Percentiles rank a stretch among this genome's conserved stretches.
These are phyloP conservation scores for Chymomyza caudatula DNA, from an alignment of 2,888 invertebrate genomes.

Conservation along the genomic window DNA sequence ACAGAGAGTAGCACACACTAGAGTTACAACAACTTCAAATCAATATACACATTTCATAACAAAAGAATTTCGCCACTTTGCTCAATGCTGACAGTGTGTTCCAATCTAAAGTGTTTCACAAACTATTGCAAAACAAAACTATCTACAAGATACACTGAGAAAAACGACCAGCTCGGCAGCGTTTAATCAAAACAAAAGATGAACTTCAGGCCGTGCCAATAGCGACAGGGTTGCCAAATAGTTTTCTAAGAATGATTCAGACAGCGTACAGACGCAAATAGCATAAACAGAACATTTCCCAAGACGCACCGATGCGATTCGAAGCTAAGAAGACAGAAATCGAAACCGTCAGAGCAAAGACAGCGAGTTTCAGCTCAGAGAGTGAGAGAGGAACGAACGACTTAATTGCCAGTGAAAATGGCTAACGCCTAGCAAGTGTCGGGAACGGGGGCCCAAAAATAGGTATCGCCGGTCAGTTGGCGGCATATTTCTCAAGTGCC, in stretches of 20 bases:
- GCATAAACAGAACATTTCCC: neutral
- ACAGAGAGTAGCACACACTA: no score
- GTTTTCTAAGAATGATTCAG: slow-evolving; percentile 64
- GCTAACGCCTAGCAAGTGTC: slow-evolving; percentile 28
- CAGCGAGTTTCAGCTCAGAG: neutral
- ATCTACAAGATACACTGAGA: slow-evolving; percentile 26
- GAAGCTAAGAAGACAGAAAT: neutral
- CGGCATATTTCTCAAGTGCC: slow-evolving; percentile 56
- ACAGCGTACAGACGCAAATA: slow-evolving; percentile 34
- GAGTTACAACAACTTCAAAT: neutral
- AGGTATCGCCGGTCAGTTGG: slow-evolving; percentile 31
- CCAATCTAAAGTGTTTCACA: neutral
- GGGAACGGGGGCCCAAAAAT: slow-evolving; percentile 36
- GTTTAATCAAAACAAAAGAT: slow-evolving; percentile 54
- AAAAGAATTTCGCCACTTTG: slow-evolving; percentile 43
- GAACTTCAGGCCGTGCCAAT: slow-evolving; percentile 50
- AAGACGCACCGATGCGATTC: neutral
- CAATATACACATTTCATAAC: slow-evolving; percentile 41
- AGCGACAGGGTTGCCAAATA: slow-evolving; percentile 31
- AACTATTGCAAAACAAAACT: slow-evolving; percentile 25
- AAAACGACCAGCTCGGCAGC: slow-evolving; percentile 21
- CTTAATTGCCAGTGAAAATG: slow-evolving; percentile 27
- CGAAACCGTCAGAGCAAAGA: slow-evolving; percentile 16
- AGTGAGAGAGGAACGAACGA: slow-evolving; percentile 15
- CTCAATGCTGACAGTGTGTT: slow-evolving; percentile 25